phyloP scores from a whole-genome alignment of 92 coral and sea anemone genomes.

The Montipora capitata region DNA sequence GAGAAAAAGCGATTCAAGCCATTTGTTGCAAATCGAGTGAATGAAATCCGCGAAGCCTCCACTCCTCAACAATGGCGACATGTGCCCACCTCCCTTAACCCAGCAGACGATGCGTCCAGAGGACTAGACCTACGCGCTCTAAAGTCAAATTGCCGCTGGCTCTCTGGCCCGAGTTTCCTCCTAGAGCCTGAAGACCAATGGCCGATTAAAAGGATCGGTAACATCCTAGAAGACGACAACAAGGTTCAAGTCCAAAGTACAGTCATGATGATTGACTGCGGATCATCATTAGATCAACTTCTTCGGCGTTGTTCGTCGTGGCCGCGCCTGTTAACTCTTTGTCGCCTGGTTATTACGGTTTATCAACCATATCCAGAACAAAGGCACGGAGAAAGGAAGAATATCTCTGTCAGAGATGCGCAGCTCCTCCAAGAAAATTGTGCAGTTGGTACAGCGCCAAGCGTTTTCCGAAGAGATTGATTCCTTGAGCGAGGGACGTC shows the following conservation, averaged over 20 bases:
- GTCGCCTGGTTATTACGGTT: conserved; percentile 49
- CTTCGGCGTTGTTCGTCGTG: conserved; percentile 33
- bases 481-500: conserved; percentile 27
- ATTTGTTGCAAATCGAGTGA: no score
- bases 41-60: no score
- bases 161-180: no score
- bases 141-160: no score
- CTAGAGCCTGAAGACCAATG: conserved; percentile 37
- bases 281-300: conserved; percentile 15
- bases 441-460: conserved; percentile 51
- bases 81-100: conserved; percentile 4
- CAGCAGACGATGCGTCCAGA: no score
- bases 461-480: conserved; percentile 48
- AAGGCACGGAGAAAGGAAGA: background rate
- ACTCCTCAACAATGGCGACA: conserved; percentile 57
- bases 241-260: no score
- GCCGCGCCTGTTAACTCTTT: background rate
- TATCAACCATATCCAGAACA: conserved; percentile 16
- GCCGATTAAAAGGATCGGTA: no score
- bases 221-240: no score
- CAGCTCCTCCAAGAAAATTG: conserved; percentile 36
- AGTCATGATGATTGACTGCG: background rate
- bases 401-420: conserved; percentile 38
- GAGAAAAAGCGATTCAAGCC: no score
- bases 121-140: no score